Conservation (phyloP, 2,888 invertebrate species). For the Archaeoteleia sp. region DNA sequence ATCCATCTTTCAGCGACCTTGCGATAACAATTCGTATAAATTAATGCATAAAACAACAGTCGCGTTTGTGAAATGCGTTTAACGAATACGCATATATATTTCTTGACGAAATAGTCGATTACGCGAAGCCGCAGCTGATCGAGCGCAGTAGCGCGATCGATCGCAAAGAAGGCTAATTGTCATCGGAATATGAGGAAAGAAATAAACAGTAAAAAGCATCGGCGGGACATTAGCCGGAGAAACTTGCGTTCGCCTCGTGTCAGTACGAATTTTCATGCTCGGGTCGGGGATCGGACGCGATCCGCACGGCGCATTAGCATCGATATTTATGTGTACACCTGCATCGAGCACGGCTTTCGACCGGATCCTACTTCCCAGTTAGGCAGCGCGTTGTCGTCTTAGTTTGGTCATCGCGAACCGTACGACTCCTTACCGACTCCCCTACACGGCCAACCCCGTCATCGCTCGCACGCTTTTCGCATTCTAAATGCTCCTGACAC, state of each 20-base stretch:
- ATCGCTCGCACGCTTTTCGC: slow-evolving; percentile 71
- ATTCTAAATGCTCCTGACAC: slow-evolving; percentile 68
- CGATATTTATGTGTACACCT: slow-evolving; percentile 74
- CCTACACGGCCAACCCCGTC: slow-evolving; percentile 73
- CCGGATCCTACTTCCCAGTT: slow-evolving; percentile 74
- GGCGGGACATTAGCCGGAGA: neutral
- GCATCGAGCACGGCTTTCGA: slow-evolving; percentile 70
- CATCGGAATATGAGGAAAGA: no score
- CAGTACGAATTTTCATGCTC: slow-evolving; percentile 28
- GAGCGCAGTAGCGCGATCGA: no score
- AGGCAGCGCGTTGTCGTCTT: slow-evolving; percentile 72
- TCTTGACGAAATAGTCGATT: no score
- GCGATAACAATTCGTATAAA: no score
- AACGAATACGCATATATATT: no score
- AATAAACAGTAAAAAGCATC: no score
- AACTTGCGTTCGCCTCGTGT: neutral
- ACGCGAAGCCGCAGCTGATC: no score
- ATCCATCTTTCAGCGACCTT: no score
- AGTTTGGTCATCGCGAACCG: slow-evolving; percentile 73
- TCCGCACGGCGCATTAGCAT: slow-evolving; percentile 70
- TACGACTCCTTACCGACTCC: slow-evolving; percentile 70
- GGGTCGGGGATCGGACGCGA: slow-evolving; percentile 56
- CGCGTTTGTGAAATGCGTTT: no score
- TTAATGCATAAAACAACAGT: no score
- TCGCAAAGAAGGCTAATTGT: no score